Percentiles rank a stretch among this genome's conserved stretches.
Evolutionary conservation across 2,888 invertebrate genomes (phyloP).

Genomic region (Leucoma salicis): DNA sequence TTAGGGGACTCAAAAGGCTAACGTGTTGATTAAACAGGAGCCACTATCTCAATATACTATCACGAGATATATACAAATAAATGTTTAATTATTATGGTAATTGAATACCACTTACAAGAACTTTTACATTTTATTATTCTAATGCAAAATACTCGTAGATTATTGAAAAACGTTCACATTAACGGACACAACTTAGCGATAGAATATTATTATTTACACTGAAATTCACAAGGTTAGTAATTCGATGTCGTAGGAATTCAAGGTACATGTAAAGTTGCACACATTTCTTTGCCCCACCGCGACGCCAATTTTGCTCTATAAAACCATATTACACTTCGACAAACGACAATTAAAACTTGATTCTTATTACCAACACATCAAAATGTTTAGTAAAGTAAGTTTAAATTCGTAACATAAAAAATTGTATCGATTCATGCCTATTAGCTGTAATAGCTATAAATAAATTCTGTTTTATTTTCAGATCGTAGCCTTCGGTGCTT

Average conservation of each 20-base stretch:
- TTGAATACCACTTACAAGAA: too few species aligned
- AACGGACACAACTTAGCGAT: conserved; percentile 1
- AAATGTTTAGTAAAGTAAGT: conserved; percentile 69
- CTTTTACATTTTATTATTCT: too few species aligned
- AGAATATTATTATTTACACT: background rate
- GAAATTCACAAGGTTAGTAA: background rate
- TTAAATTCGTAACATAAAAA: too few species aligned
- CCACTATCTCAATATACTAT: too few species aligned
- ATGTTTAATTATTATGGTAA: too few species aligned
- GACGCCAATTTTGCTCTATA: conserved; percentile 48
- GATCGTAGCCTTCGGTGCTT: conserved; percentile 35
- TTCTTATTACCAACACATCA: conserved; percentile 56
- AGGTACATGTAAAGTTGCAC: conserved; percentile 41
- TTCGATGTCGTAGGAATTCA: conserved; percentile 34
- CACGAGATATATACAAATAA: too few species aligned
- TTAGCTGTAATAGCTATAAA: too few species aligned
- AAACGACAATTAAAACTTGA: conserved; percentile 58
- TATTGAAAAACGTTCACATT: too few species aligned
- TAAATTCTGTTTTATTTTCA: conserved; percentile 2
- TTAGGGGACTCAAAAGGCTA: too few species aligned
- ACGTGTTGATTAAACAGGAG: too few species aligned
- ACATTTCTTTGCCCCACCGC: conserved; percentile 62
- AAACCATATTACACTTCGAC: conserved; percentile 49
- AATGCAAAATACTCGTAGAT: too few species aligned
- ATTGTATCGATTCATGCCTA: too few species aligned